Base-by-base conservation (phyloP, 1,140 invertebrate genomes). In the Euura saliciscinereae region DNA sequence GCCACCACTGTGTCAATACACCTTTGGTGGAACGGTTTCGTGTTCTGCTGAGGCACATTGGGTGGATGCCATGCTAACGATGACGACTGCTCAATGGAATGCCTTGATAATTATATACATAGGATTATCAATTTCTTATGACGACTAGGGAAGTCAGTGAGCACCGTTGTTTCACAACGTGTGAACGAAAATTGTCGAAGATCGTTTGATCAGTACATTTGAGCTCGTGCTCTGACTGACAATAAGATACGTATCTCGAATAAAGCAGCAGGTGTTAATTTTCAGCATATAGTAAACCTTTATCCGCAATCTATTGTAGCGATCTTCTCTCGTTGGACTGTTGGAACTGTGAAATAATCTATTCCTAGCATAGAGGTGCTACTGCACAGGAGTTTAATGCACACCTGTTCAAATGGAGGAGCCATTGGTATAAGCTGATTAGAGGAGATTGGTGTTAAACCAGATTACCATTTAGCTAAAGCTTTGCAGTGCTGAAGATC, bases 281-380 rank as follows among this genome's bases (percentile, higher is more conserved):
- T 28, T 28, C 28, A 28, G 28, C 28, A 28, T 28, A 28, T 28
- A 28, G 28, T 28, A 28, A 28, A 28, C 28, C 28, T 28, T 28
- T 28, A 28, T 28, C 28, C 28, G 1, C 28, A 28, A 28, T 28
- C 28, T 28, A 28, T 28, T 28, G 28, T 28, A 28, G 28, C 28
- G 28, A 28, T 28, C 28, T 28, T 28, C 28, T 28, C 28, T 0
- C 28, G 28, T 28, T 28, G 51, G 8, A n/a, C 51, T 59, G 51
- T 59, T 59, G 10, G 51, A 59, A 59, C 51, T 59, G 51, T 59
- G 51, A 59, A n/a, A 59, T 59, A 59, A 59, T 8, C 51, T 59
- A 59, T 8, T 59, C 51, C 51, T 28, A 28, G 28, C 28, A 28
- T 28, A 28, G 51, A 59, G 51, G 51, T 59, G 51, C 6, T 11